Evolutionary conservation across 2,888 invertebrate species (phyloP).

Genomic region (Autographa pulchrina): DNA sequence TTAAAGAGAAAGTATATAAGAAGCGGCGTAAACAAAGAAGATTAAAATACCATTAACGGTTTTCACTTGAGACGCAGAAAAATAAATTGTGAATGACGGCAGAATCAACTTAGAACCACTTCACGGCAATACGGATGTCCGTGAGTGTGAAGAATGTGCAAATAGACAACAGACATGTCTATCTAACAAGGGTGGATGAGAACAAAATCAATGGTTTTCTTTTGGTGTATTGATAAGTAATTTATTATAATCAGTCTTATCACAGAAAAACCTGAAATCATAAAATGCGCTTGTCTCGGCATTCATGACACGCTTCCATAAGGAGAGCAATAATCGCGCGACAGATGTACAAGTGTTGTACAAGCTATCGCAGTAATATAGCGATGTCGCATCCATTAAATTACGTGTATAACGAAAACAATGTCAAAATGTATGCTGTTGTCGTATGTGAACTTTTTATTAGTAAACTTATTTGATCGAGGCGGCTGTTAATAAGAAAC

Average conservation of each 20-base stretch:
- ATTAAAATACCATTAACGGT: constrained; percentile 50
- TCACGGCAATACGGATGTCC: not conserved
- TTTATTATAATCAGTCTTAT: too few relatives aligned
- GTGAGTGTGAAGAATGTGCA: constrained; percentile 2
- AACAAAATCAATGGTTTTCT: not conserved
- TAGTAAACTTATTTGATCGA: not conserved
- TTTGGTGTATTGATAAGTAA: not conserved
- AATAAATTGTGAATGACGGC: not conserved
- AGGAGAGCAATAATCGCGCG: constrained; percentile 58
- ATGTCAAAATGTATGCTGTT: too few relatives aligned
- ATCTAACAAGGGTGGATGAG: not conserved
- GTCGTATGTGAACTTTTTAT: too few relatives aligned
- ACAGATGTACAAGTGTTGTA: constrained; percentile 62
- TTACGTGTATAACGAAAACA: too few relatives aligned
- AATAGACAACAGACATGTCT: not conserved
- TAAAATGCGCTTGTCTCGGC: too few relatives aligned
- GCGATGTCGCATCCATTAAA: constrained; percentile 64
- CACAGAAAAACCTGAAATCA: too few relatives aligned
- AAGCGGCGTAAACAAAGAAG: constrained; percentile 19
- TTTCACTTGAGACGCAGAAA: constrained; percentile 37
- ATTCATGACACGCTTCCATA: constrained; percentile 66
- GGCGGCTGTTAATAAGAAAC: not conserved
- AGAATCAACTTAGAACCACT: constrained; percentile 4
- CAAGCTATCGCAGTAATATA: constrained; percentile 63
- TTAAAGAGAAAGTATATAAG: constrained; percentile 36